Percentiles rank a stretch among this genome's conserved stretches.
Evolutionary conservation across 2,888 invertebrate species (phyloP).

Genomic region (Monoplex corrugatus): DNA sequence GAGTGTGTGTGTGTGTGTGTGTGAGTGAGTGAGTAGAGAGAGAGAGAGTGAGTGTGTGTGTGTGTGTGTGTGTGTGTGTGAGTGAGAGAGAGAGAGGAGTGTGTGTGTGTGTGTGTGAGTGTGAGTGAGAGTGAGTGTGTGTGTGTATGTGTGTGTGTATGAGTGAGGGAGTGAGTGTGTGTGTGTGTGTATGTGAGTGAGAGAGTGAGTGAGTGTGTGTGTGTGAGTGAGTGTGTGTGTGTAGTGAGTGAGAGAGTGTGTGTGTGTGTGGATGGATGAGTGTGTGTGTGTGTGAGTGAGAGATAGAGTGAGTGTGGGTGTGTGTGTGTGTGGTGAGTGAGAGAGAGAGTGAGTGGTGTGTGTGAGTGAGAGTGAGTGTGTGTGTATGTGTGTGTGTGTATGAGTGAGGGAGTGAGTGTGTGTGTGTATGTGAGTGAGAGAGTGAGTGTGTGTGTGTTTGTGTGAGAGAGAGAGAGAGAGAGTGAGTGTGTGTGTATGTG

Average conservation of each 20-base stretch:
- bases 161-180: neutral
- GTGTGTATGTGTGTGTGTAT: neutral
- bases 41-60: neutral
- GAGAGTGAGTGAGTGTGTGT: neutral
- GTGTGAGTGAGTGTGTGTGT: neutral
- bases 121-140: neutral
- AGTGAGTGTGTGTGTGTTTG: neutral
- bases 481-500: neutral
- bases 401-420: neutral
- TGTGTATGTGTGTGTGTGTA: neutral
- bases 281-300: no score
- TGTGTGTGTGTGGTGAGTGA: no score
- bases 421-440: neutral
- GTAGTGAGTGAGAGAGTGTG: no score
- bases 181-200: neutral
- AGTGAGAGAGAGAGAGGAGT: neutral
- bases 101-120: neutral
- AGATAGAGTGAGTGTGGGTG: no score
- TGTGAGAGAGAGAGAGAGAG: neutral
- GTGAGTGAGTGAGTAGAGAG: neutral
- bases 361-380: neutral
- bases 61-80: constrained; percentile 11
- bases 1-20: neutral
- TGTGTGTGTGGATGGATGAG: no score
- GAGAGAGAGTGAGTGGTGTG: no score